These are phyloP conservation scores for Danio tinwini DNA, from an alignment of 2,797 vertebrate genomes.

Conservation along the genomic window DNA sequence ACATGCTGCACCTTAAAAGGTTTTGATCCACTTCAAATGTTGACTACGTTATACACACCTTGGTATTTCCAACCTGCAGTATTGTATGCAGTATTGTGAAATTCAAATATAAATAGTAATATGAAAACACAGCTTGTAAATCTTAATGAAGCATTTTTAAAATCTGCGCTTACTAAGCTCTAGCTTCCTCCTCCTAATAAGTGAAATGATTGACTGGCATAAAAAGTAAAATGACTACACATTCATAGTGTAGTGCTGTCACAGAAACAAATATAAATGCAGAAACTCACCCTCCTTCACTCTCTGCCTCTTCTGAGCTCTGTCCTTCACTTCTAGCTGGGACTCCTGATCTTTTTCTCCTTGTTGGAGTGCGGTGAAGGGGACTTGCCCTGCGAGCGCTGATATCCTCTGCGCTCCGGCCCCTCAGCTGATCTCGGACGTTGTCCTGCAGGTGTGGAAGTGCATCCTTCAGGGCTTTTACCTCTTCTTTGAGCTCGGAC, in stretches of 20 bases:
- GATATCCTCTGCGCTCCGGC: slow-evolving; percentile 50
- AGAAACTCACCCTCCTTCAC: slow-evolving; percentile 81
- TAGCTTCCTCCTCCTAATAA: too few relatives aligned
- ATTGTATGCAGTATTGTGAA: too few relatives aligned
- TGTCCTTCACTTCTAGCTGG: slow-evolving; percentile 61
- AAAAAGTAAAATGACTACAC: too few relatives aligned
- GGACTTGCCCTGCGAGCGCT: slow-evolving; percentile 72
- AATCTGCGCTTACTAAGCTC: too few relatives aligned
- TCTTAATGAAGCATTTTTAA: too few relatives aligned
- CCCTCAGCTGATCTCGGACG: slow-evolving; percentile 84
- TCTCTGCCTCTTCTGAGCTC: slow-evolving; percentile 83
- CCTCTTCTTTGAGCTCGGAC: slow-evolving; percentile 91
- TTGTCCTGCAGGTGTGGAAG: slow-evolving; percentile 86
- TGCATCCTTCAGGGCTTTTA: slow-evolving; percentile 85
- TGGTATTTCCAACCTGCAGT: too few relatives aligned
- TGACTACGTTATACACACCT: too few relatives aligned
- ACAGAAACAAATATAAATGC: background rate
- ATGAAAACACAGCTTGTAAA: too few relatives aligned
- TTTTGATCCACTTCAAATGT: too few relatives aligned
- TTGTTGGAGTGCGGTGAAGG: slow-evolving; percentile 77
- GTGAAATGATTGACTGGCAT: too few relatives aligned
- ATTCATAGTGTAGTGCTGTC: background rate
- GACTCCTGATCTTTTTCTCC: slow-evolving; percentile 78
- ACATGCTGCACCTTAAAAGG: too few relatives aligned
- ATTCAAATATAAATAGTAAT: too few relatives aligned